phyloP scores from a whole-genome alignment of 2,113 vertebrate species.

The Athene noctua region DNA sequence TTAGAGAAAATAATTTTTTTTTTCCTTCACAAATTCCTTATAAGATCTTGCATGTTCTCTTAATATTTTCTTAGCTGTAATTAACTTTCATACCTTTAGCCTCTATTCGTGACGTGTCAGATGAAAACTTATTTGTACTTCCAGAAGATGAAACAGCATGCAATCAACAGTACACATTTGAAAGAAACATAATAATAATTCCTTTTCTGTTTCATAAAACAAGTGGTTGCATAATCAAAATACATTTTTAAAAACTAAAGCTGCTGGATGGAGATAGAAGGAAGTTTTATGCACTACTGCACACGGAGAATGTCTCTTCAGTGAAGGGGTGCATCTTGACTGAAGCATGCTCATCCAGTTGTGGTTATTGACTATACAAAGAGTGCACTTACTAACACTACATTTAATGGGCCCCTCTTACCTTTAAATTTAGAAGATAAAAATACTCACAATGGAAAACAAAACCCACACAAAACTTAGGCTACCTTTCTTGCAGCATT shows the following conservation, averaged over 20 bases:
- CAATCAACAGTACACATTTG: background rate
- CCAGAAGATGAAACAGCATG: background rate
- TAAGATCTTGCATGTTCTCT: background rate
- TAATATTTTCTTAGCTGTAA: background rate
- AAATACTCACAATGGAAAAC: background rate
- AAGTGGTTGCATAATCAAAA: background rate
- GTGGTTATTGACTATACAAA: background rate
- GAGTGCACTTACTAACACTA: background rate
- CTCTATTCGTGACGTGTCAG: background rate
- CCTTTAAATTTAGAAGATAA: background rate
- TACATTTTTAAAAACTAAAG: background rate
- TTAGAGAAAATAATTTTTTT: background rate
- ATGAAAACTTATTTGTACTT: background rate
- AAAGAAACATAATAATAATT: background rate
- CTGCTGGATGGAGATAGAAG: background rate
- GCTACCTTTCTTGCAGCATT: background rate
- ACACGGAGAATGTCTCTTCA: background rate
- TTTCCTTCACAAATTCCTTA: background rate
- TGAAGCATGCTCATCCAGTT: background rate
- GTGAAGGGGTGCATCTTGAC: slow-evolving; percentile 11
- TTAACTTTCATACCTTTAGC: background rate
- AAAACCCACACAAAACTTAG: background rate
- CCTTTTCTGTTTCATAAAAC: background rate
- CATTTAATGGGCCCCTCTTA: background rate
- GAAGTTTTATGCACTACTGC: background rate